Evolutionary conservation across 1,140 invertebrate species (phyloP).

Genomic region (Bradynema listronoti): DNA sequence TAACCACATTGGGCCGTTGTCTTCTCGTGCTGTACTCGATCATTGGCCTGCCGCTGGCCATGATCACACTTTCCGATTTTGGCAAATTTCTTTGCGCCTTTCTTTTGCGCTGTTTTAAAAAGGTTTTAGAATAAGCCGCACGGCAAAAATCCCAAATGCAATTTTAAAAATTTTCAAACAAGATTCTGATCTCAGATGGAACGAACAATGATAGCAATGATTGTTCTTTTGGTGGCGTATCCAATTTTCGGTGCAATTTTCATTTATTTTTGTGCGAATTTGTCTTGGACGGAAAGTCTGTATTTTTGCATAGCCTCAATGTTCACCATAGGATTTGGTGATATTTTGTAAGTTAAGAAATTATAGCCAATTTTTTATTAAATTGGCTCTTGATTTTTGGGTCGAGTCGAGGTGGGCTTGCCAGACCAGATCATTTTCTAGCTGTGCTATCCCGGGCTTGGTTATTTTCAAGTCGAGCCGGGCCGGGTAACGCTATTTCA

Average conservation of each 20-base stretch:
- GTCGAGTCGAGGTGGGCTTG: too few species aligned
- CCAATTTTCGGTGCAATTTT: conserved; percentile 12
- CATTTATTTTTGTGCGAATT: not conserved
- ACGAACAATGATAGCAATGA: conserved; percentile 5
- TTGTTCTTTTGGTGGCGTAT: conserved; percentile 3
- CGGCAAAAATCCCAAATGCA: too few species aligned
- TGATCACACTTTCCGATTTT: conserved; percentile 16
- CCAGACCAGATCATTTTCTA: too few species aligned
- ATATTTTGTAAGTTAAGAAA: conserved; percentile 9
- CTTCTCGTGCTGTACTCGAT: conserved; percentile 16
- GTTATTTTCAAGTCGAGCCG: too few species aligned
- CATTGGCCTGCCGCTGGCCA: conserved; percentile 15
- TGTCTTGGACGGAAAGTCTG: conserved; percentile 11
- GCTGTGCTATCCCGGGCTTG: too few species aligned
- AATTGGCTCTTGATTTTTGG: too few species aligned
- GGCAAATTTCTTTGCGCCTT: conserved; percentile 17
- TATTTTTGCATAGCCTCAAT: conserved; percentile 14
- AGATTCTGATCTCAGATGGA: not conserved
- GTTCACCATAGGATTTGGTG: conserved; percentile 22
- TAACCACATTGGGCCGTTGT: not conserved
- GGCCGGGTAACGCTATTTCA: too few species aligned
- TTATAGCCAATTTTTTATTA: not conserved
- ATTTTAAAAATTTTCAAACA: not conserved
- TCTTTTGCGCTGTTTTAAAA: conserved; percentile 8
- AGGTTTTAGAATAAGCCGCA: too few species aligned